These are phyloP conservation scores for Ips nitidus DNA, from an alignment of 1,140 invertebrate genomes.

Conservation along the genomic window DNA sequence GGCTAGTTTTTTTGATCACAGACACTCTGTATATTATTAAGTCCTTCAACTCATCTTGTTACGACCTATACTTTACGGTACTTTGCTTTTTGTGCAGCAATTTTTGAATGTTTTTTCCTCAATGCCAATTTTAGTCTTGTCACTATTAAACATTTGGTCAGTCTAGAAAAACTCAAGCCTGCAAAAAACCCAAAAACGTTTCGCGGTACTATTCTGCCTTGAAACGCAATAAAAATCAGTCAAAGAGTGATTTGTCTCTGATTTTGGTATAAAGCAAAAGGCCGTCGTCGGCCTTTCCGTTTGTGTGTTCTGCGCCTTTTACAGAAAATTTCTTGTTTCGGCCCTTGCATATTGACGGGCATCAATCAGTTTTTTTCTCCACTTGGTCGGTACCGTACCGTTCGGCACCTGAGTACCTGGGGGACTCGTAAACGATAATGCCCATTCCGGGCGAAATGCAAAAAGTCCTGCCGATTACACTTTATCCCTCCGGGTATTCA, in stretches of 20 bases:
- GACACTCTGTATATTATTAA: no score
- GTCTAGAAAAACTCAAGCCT: no score
- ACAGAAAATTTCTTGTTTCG: conserved; percentile 23
- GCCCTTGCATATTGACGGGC: conserved; percentile 19
- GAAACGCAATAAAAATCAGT: conserved; percentile 25
- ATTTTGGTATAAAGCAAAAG: conserved; percentile 24
- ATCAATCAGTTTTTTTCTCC: conserved; percentile 12
- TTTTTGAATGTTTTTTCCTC: no score
- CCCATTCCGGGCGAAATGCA: conserved; percentile 32
- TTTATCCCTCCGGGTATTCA: no score
- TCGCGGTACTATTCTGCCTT: no score
- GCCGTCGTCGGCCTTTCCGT: conserved; percentile 14
- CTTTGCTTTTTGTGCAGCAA: no score
- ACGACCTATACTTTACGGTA: no score
- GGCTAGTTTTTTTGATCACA: no score
- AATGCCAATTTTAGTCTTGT: no score
- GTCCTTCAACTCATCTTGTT: no score
- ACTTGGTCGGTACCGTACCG: neutral
- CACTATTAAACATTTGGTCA: no score
- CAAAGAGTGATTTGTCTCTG: conserved; percentile 34
- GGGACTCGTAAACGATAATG: conserved; percentile 41
- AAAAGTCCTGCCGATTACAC: conserved; percentile 4
- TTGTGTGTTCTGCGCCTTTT: conserved; percentile 30
- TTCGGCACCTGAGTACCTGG: conserved; percentile 34
- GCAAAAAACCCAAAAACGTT: no score